phyloP scores from a whole-genome alignment of 2,888 invertebrate genomes.

The Rotaria sp. region DNA sequence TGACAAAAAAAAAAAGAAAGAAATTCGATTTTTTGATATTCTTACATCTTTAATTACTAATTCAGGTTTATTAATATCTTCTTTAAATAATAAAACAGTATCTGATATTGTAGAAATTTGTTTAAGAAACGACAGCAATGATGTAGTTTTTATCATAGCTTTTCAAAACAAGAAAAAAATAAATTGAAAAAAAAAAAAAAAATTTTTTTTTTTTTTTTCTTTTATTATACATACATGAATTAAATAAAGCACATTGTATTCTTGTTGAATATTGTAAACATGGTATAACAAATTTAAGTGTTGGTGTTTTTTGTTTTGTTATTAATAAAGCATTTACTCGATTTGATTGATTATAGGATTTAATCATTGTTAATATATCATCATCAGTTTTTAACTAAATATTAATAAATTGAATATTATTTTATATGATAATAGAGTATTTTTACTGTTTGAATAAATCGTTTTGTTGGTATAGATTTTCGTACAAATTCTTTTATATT shows the following conservation, averaged over 20 bases:
- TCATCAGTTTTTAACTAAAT: neutral
- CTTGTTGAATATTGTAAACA: neutral
- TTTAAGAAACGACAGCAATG: neutral
- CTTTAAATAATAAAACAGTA: slow-evolving; percentile 1
- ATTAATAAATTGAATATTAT: no score
- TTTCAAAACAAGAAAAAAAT: neutral
- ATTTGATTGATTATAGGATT: neutral
- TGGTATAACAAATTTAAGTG: neutral
- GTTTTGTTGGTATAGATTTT: slow-evolving; percentile 69
- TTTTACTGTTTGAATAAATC: neutral
- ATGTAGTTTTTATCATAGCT: neutral
- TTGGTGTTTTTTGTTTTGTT: neutral
- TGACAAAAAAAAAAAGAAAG: no score
- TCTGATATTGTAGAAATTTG: neutral
- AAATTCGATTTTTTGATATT: neutral
- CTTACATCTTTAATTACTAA: neutral
- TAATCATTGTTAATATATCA: neutral
- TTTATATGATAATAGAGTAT: no score
- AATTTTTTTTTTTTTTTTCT: no score
- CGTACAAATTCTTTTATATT: slow-evolving; percentile 72
- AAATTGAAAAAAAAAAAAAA: no score
- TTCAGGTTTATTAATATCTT: neutral
- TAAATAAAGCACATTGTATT: slow-evolving; percentile 6
- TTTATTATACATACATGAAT: neutral
- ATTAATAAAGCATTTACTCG: neutral